A percentile compares a stretch with the other conserved stretches of the same genome.
Evolutionary conservation across 2,113 vertebrate species (phyloP).

Genomic region (Podarcis muralis): DNA sequence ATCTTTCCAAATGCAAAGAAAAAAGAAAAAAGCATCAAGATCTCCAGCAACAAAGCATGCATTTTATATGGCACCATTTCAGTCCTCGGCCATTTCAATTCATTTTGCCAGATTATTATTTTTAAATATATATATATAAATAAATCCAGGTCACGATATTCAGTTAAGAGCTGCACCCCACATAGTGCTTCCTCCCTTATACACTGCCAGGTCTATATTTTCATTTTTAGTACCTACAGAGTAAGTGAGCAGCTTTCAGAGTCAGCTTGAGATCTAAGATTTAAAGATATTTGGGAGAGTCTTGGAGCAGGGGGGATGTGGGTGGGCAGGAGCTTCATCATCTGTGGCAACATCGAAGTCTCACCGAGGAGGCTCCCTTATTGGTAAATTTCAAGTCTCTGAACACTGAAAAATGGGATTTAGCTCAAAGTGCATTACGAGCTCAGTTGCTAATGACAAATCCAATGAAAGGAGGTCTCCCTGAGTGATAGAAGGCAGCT

Average conservation of each 20-base stretch:
- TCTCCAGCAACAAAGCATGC: conserved; percentile 61
- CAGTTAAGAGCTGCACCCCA: conserved; percentile 48
- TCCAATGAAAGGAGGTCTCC: neutral
- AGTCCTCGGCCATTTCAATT: conserved; percentile 51
- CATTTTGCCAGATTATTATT: conserved; percentile 42
- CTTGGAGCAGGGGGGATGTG: neutral
- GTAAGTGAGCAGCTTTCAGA: conserved; percentile 31
- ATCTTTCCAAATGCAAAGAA: conserved; percentile 68
- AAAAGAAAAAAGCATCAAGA: conserved; percentile 59
- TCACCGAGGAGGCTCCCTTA: neutral
- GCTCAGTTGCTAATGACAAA: conserved; percentile 11
- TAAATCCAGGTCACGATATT: conserved; percentile 50
- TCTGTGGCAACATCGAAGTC: neutral
- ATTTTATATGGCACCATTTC: conserved; percentile 58
- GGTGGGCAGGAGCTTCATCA: neutral
- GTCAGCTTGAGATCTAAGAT: conserved; percentile 19
- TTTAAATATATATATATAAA: no score
- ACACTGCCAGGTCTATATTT: conserved; percentile 55
- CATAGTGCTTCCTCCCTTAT: conserved; percentile 20
- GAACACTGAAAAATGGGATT: neutral
- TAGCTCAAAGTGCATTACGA: neutral
- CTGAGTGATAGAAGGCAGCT: neutral
- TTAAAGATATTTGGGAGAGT: conserved; percentile 14
- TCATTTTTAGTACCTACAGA: conserved; percentile 47
- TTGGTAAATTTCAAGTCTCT: conserved; percentile 4